These are phyloP conservation scores for Microcebus tavaratra DNA, from an alignment of 2,113 vertebrate species.

Conservation along the genomic window DNA sequence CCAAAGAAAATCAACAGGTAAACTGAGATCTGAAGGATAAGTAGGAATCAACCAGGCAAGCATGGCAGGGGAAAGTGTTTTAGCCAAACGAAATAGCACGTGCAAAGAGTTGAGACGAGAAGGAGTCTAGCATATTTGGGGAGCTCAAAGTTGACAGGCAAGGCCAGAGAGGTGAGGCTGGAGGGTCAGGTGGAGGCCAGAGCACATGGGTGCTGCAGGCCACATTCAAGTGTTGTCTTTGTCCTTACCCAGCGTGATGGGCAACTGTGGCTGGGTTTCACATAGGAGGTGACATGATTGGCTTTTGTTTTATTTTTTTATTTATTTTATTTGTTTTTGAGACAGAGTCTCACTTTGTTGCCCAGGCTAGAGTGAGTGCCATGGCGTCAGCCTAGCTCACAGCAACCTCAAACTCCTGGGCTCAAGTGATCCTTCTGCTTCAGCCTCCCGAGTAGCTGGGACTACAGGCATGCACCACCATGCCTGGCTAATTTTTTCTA, in stretches of 20 bases:
- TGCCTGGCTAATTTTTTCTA: too few relatives aligned
- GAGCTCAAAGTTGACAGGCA: not conserved
- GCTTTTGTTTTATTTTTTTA: constrained; percentile 22
- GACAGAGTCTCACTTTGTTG: too few relatives aligned
- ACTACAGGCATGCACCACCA: too few relatives aligned
- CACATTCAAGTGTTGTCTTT: not conserved
- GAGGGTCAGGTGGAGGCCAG: not conserved
- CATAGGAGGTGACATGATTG: not conserved
- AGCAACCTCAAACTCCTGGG: too few relatives aligned
- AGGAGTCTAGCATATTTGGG: not conserved
- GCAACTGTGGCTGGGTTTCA: not conserved
- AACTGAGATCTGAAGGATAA: not conserved
- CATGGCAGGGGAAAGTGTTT: not conserved
- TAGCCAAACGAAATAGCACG: not conserved
- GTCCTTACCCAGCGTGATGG: not conserved
- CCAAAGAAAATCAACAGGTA: not conserved
- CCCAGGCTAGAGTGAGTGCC: too few relatives aligned
- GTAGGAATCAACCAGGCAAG: not conserved
- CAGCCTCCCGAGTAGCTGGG: too few relatives aligned
- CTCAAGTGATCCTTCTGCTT: too few relatives aligned
- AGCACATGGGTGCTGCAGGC: not conserved
- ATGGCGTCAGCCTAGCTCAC: too few relatives aligned
- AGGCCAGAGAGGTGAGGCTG: not conserved
- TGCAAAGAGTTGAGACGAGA: not conserved
- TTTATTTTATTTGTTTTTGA: too few relatives aligned